A percentile compares a stretch with the other conserved stretches of the same genome.
phyloP scores from a whole-genome alignment of 2,113 vertebrate species.

The Anguilla japonica region DNA sequence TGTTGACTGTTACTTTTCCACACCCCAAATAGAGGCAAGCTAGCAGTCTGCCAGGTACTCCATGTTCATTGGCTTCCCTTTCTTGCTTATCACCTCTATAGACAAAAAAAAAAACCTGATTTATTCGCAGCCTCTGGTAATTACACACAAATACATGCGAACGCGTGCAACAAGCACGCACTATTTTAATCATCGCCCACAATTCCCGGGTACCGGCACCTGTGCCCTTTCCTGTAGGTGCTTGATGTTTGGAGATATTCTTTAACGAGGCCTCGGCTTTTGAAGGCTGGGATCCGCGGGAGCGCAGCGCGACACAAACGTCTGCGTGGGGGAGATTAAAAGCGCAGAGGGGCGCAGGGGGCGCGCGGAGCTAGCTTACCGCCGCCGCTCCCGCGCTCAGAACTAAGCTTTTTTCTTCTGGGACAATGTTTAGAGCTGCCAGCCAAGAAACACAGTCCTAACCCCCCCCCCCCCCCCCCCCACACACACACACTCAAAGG shows the following conservation, averaged over 20 bases:
- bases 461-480: no score
- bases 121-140: not conserved
- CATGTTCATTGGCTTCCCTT: not conserved
- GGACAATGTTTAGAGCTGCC: not conserved
- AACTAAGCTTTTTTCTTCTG: not conserved
- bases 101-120: not conserved
- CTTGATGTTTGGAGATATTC: not conserved
- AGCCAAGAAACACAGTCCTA: not conserved
- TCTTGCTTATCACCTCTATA: not conserved
- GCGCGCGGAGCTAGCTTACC: not conserved
- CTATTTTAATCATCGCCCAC: not conserved
- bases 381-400: not conserved
- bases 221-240: not conserved
- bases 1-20: not conserved
- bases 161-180: no score
- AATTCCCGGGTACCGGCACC: not conserved
- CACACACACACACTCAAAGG: not conserved
- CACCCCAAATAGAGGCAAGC: not conserved
- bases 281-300: not conserved
- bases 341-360: not conserved
- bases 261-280: not conserved
- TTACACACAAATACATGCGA: not conserved
- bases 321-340: not conserved
- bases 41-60: not conserved
- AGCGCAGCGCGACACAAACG: not conserved